Conservation (phyloP, 1,140 invertebrate species). For the Mylabris phalerata region DNA sequence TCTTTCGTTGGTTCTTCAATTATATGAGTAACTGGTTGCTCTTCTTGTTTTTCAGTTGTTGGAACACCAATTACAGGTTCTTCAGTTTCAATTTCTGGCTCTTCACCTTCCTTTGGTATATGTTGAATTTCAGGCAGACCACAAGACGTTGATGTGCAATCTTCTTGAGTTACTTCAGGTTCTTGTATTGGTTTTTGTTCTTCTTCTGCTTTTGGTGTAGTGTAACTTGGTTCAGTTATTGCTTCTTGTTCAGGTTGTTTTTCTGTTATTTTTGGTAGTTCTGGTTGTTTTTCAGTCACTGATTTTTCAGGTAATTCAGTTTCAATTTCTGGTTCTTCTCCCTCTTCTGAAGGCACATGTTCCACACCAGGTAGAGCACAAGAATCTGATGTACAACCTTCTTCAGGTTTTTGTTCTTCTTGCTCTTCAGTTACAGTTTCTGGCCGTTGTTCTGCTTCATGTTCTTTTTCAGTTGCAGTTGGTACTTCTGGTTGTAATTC, state of each 20-base stretch:
- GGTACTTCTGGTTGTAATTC: background rate
- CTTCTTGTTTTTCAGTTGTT: background rate
- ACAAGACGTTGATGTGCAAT: background rate
- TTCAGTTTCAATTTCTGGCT: background rate
- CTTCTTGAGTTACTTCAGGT: conserved; percentile 3
- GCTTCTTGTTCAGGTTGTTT: too few species aligned
- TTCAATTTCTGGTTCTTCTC: background rate
- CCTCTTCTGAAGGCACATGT: background rate
- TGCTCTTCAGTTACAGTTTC: conserved; percentile 2
- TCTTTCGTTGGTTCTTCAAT: background rate
- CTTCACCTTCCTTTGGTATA: background rate
- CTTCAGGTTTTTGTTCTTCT: conserved; percentile 2
- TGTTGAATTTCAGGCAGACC: background rate
- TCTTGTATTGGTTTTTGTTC: background rate
- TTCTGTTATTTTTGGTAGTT: too few species aligned
- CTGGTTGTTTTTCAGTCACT: too few species aligned
- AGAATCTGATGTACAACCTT: conserved; percentile 3
- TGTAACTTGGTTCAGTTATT: too few species aligned
- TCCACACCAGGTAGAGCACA: background rate
- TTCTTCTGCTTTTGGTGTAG: too few species aligned
- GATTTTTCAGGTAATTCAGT: conserved; percentile 3
- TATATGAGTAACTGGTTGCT: background rate
- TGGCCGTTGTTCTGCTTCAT: background rate
- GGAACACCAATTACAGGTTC: background rate
- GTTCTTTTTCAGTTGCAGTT: background rate